phyloP scores from a whole-genome alignment of 2,113 vertebrate genomes.

The Tauraco erythrolophus region DNA sequence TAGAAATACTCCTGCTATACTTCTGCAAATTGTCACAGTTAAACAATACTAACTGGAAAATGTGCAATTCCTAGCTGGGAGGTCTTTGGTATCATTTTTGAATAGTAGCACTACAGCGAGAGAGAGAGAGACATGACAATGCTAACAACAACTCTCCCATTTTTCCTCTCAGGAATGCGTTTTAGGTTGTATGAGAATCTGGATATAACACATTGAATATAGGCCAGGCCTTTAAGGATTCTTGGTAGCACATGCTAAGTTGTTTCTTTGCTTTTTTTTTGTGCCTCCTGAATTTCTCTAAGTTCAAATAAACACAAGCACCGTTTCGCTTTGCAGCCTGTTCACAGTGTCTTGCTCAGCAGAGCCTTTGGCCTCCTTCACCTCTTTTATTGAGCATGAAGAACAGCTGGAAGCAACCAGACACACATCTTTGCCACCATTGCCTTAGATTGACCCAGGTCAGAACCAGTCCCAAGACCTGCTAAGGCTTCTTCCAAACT shows the following conservation, averaged over 20 bases:
- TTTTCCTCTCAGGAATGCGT: background rate
- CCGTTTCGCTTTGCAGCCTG: background rate
- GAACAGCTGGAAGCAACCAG: background rate
- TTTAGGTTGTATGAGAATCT: background rate
- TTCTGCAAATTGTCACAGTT: background rate
- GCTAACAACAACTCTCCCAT: background rate
- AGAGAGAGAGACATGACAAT: background rate
- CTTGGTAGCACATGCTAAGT: background rate
- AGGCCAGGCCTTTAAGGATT: background rate
- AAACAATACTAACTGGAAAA: background rate
- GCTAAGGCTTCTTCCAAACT: background rate
- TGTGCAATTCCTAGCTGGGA: background rate
- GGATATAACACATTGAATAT: background rate
- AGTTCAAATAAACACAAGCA: background rate
- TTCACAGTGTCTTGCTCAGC: background rate
- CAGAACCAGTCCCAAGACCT: background rate
- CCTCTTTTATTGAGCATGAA: background rate
- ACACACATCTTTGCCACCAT: accelerated
- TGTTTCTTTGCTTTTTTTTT: background rate
- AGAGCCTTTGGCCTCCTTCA: constrained; percentile 2
- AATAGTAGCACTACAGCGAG: background rate
- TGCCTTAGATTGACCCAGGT: background rate
- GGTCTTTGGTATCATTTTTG: background rate
- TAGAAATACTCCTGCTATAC: background rate
- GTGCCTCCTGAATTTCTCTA: background rate